Conservation (phyloP, 2,113 vertebrate genomes). For the Pholis gunnellus region DNA sequence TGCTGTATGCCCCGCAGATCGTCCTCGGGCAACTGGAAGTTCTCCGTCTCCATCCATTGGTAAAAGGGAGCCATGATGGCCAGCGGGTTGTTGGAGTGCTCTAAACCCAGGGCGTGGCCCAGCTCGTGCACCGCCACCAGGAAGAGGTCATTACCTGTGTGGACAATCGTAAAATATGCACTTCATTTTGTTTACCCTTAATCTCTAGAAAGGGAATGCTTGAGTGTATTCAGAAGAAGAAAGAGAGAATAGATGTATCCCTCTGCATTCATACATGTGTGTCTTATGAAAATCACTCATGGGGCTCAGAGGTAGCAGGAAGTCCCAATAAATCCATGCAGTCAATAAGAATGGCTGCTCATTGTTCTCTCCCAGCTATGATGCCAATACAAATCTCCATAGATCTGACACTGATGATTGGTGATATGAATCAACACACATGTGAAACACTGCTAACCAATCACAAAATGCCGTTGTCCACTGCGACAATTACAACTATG, state of each 20-base stretch:
- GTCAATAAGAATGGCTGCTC: constrained; percentile 33
- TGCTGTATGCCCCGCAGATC: constrained; percentile 94
- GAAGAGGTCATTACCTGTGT: constrained; percentile 94
- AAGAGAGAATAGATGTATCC: background rate
- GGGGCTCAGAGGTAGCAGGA: background rate
- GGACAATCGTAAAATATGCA: background rate
- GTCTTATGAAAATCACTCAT: background rate
- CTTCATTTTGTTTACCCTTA: background rate
- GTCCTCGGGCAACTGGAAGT: constrained; percentile 95
- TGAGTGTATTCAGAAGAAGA: background rate
- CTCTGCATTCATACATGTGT: background rate
- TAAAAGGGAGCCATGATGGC: constrained; percentile 99
- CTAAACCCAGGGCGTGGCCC: constrained; percentile 94
- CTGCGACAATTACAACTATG: constrained; percentile 12
- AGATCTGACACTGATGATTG: constrained; percentile 52
- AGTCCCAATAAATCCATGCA: background rate
- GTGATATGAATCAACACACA: constrained; percentile 58
- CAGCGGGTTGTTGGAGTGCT: constrained; percentile 95
- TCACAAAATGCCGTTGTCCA: constrained; percentile 52
- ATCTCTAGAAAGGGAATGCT: background rate
- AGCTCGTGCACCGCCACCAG: constrained; percentile 95
- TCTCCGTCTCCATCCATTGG: constrained; percentile 98
- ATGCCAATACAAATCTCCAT: constrained; percentile 24
- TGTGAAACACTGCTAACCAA: constrained; percentile 12
- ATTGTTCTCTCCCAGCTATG: constrained; percentile 32